Percentiles rank a stretch among this genome's conserved stretches.
Conservation (phyloP, 2,113 vertebrate species). For the Clarias gariepinus region DNA sequence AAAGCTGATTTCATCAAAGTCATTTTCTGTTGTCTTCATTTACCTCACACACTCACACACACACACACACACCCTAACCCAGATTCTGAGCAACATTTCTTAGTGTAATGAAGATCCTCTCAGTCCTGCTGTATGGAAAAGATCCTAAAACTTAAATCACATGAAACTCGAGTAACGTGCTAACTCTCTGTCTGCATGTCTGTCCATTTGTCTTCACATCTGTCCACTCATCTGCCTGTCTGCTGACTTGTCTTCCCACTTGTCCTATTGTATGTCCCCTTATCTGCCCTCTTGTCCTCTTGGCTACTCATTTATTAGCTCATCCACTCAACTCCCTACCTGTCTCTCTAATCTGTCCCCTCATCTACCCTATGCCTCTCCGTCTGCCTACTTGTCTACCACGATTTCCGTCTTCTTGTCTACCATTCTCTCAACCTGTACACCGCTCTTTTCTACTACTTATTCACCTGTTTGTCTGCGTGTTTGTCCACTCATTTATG, state of each 20-base stretch:
- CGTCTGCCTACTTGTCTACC: too few relatives aligned
- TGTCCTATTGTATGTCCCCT: not conserved
- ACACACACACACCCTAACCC: not conserved
- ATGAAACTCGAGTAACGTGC: not conserved
- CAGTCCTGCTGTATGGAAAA: not conserved
- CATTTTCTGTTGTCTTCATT: not conserved
- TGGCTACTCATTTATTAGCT: not conserved
- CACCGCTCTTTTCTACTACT: too few relatives aligned
- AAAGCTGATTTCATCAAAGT: not conserved
- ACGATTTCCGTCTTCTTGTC: too few relatives aligned
- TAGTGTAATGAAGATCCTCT: not conserved
- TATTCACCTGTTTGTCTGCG: too few relatives aligned
- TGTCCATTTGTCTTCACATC: too few relatives aligned
- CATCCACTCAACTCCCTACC: not conserved
- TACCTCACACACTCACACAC: not conserved
- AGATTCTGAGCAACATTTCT: not conserved
- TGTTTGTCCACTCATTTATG: not conserved
- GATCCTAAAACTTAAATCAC: not conserved
- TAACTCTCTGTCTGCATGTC: not conserved
- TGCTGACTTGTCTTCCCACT: too few relatives aligned
- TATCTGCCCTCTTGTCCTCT: not conserved
- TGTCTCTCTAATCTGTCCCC: too few relatives aligned
- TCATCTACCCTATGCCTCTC: not conserved
- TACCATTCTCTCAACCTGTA: too few relatives aligned
- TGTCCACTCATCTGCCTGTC: too few relatives aligned